Percentiles rank a stretch among this genome's conserved stretches.
Evolutionary conservation across 1,140 invertebrate species (phyloP).

Genomic region (Helicoverpa armigera): DNA sequence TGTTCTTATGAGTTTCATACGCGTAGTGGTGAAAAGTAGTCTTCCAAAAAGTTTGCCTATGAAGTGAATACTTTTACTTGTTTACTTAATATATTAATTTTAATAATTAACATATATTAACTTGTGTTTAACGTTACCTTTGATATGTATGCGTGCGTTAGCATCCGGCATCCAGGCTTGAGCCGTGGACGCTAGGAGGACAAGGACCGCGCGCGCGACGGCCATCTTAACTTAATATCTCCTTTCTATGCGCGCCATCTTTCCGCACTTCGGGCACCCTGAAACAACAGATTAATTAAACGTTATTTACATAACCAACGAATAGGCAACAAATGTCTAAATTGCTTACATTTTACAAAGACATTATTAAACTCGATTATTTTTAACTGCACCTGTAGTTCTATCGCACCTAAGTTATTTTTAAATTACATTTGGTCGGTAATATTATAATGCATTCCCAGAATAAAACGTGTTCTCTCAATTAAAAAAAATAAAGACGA

Average conservation of each 20-base stretch:
- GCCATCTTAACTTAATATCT: conserved; percentile 80
- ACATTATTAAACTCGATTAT: too few species aligned
- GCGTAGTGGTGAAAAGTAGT: too few species aligned
- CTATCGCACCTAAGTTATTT: too few species aligned
- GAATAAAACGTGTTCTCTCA: too few species aligned
- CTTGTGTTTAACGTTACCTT: conserved; percentile 67
- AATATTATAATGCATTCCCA: too few species aligned
- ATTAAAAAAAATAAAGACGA: too few species aligned
- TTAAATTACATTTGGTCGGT: too few species aligned
- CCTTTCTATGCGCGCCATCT: conserved; percentile 78
- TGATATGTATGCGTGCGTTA: conserved; percentile 80
- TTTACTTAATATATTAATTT: background rate
- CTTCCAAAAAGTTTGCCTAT: background rate
- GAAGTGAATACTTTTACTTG: background rate
- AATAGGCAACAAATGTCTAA: background rate
- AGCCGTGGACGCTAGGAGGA: conserved; percentile 80
- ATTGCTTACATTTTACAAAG: background rate
- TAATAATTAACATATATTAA: background rate
- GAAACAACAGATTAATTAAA: conserved; percentile 56
- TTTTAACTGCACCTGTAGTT: too few species aligned
- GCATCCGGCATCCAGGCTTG: conserved; percentile 85
- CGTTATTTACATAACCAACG: background rate
- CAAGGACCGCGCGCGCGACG: conserved; percentile 78
- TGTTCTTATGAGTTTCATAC: too few species aligned
- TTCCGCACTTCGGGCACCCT: conserved; percentile 61